Conservation (phyloP, 2,113 vertebrate species). For the Sarotherodon lohbergeri region DNA sequence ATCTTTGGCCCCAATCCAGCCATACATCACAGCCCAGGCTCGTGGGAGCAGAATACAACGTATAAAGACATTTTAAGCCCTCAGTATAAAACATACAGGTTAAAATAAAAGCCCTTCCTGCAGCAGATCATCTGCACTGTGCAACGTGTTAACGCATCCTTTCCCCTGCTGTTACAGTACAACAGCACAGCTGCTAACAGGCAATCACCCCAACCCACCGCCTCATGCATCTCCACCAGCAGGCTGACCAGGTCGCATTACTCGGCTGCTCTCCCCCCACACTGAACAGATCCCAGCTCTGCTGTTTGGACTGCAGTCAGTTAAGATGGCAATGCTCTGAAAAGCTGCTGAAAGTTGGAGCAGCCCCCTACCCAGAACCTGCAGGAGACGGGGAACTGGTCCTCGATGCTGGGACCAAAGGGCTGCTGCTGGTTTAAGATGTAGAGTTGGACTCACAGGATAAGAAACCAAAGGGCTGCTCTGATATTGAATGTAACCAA, state of each 20-base stretch:
- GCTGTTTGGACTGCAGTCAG: background rate
- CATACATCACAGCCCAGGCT: background rate
- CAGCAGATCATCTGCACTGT: background rate
- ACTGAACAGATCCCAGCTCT: background rate
- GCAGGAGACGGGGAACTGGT: rapidly evolving
- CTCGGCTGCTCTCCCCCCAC: rapidly evolving
- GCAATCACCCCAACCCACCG: background rate
- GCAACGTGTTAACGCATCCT: background rate
- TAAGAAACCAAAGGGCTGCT: rapidly evolving
- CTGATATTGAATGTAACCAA: background rate
- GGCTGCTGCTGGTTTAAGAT: background rate
- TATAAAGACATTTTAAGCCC: background rate
- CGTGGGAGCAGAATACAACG: background rate
- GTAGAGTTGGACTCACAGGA: background rate
- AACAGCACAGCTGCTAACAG: background rate
- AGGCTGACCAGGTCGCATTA: background rate
- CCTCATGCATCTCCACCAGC: background rate
- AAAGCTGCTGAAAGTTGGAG: rapidly evolving
- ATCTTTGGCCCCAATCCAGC: constrained; percentile 58
- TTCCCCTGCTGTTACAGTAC: background rate
- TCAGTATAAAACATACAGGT: rapidly evolving
- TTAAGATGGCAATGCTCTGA: background rate
- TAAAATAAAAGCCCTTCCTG: background rate
- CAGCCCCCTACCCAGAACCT: background rate
- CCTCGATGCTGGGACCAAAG: too few relatives aligned